phyloP scores from a whole-genome alignment of 2,797 vertebrate species.

The Uromys caudimaculatus region DNA sequence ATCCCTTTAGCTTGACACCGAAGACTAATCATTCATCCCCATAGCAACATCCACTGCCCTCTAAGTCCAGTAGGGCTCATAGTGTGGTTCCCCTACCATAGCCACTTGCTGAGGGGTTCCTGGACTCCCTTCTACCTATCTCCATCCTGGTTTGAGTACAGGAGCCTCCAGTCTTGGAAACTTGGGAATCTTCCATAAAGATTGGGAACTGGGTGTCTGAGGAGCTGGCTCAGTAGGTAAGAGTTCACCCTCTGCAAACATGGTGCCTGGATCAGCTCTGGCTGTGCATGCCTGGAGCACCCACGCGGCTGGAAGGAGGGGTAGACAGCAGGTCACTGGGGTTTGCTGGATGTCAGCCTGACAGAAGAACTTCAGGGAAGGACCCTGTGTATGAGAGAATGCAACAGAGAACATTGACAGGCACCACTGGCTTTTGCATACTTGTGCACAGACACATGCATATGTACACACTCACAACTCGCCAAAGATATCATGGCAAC shows the following conservation, averaged over 20 bases:
- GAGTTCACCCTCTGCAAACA: too few species aligned
- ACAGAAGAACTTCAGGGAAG: background rate
- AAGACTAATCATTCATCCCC: background rate
- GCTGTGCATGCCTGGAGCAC: background rate
- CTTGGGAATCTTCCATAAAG: background rate
- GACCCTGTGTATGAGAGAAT: background rate
- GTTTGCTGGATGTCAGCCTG: background rate
- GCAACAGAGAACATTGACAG: background rate
- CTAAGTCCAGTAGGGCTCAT: background rate
- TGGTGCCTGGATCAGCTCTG: background rate
- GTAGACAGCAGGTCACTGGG: background rate
- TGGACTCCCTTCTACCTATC: background rate
- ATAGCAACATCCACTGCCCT: rapidly evolving
- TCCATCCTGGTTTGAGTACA: background rate
- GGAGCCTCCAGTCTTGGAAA: background rate
- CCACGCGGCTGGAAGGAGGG: background rate
- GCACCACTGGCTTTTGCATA: background rate
- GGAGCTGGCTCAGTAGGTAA: background rate
- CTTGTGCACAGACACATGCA: background rate
- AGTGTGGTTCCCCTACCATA: too few species aligned
- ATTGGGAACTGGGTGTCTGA: background rate
- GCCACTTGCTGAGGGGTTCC: too few species aligned
- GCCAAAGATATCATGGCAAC: background rate
- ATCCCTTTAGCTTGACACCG: background rate
- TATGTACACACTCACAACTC: background rate